Base-by-base conservation (phyloP, 2,797 vertebrate genomes). In the Podargus strigoides region DNA sequence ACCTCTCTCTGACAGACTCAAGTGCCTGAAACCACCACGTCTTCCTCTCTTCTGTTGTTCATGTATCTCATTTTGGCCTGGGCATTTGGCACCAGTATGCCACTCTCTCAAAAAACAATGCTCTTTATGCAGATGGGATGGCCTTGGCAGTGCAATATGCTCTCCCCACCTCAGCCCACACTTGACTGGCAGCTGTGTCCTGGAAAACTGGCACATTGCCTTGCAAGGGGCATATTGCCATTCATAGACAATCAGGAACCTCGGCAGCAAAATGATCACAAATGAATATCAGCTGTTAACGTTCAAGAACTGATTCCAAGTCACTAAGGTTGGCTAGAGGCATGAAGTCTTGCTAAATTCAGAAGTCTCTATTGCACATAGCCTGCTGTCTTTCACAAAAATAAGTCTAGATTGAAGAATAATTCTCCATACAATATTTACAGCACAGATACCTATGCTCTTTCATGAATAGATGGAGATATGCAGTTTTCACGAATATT, bases 181-280 rank as follows among this genome's bases (percentile, higher is more conserved):
- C 76, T 59, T 96, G 97, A 97, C 85, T 96, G 95, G 69, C 95
- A 94, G 64, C 73, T 94, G 63, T 89, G 70, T 73, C 80, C 94
- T 90, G 60, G 63, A 95, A 96, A 97, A 94, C 30, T 96, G 95
- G 95, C 96, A 20, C 64, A 23, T 68, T 85, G 84, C 59, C 84
- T 96, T 88, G 32, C 81, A 91, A 86, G 74, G 78, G 94, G 87
- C 91, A 80, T 24, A 3, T 44, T 96, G 94, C 96, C 95, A 94
- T 87, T 78, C 90, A 75, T 10, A 92, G 86, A 70, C 50, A 55
- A 74, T 66, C 47, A 60, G 55, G 62, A 94, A 80, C 83, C 92
- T 94, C 73, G 3, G 89, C 87, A 92, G 81, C 83, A 93, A 94
- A 96, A 59, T 85, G 68, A 83, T 94, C 90, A 80, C 76, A 96